Percentiles rank a stretch among this genome's conserved stretches.
phyloP scores from a whole-genome alignment of 2,797 vertebrate genomes.

The Pyrocephalus nanus region DNA sequence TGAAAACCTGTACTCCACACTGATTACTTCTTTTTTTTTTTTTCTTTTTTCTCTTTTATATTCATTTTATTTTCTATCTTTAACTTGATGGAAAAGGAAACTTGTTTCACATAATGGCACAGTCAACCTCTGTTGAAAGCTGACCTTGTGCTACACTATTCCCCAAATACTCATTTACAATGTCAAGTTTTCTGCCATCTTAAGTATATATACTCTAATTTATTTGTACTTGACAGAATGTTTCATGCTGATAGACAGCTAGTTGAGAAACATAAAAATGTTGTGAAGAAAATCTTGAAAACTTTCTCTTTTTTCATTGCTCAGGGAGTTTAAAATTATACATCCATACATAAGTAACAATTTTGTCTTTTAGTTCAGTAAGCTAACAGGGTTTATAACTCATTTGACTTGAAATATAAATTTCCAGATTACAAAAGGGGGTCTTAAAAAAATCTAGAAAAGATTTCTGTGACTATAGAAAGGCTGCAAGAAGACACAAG shows the following conservation, averaged over 20 bases:
- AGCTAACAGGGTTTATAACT: neutral
- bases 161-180: neutral
- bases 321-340: neutral
- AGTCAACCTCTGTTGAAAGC: neutral
- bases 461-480: neutral
- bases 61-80: neutral
- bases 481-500: neutral
- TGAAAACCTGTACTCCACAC: neutral
- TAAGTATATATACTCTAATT: slow-evolving; percentile 7
- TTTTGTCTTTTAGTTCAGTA: neutral
- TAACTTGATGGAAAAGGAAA: neutral
- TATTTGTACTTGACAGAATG: neutral
- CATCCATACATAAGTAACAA: neutral
- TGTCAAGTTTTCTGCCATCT: neutral
- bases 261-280: neutral
- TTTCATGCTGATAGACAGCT: neutral
- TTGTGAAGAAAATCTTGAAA: slow-evolving; percentile 12
- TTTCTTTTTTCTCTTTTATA: neutral
- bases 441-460: neutral
- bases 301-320: neutral
- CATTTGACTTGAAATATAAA: neutral
- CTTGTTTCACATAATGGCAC: neutral
- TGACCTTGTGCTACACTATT: neutral
- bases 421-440: neutral
- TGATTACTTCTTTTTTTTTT: neutral